phyloP scores from a whole-genome alignment of 2,888 invertebrate genomes.

The Xylota sylvarum region DNA sequence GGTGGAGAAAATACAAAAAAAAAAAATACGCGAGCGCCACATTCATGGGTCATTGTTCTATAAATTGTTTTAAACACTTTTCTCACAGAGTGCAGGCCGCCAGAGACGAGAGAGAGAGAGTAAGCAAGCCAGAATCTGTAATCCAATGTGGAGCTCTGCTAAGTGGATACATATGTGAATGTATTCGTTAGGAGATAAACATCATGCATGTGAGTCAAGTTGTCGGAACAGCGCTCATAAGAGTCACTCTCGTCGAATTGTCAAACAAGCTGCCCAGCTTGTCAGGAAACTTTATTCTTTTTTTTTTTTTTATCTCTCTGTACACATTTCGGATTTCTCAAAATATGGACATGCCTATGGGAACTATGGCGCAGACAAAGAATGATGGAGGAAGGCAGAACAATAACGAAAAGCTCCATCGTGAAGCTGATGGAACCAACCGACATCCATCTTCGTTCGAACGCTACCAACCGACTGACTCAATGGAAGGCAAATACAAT shows the following conservation, averaged over 20 bases:
- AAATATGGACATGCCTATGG: slow-evolving; percentile 2
- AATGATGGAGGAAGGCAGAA: neutral
- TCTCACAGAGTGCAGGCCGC: slow-evolving; percentile 34
- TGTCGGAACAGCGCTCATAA: slow-evolving; percentile 15
- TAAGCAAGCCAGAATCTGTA: slow-evolving; percentile 13
- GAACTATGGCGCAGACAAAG: neutral
- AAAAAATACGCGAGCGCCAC: slow-evolving; percentile 46
- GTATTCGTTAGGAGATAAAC: slow-evolving; percentile 37
- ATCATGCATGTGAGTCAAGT: slow-evolving; percentile 49
- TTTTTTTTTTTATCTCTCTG: no score
- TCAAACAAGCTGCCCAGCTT: slow-evolving; percentile 5
- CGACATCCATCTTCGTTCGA: slow-evolving; percentile 7
- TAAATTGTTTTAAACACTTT: slow-evolving; percentile 73
- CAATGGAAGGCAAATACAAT: slow-evolving; percentile 38
- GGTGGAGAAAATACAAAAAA: neutral
- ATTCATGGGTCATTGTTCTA: slow-evolving; percentile 76
- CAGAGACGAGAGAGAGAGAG: slow-evolving; percentile 3
- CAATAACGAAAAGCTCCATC: slow-evolving; percentile 4
- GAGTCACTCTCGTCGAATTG: slow-evolving; percentile 4
- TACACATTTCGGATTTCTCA: slow-evolving; percentile 13
- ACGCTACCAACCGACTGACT: slow-evolving; percentile 7
- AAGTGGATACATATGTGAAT: slow-evolving; percentile 36
- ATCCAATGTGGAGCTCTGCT: slow-evolving; percentile 34
- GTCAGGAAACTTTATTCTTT: slow-evolving; percentile 18
- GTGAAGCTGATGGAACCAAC: neutral